Percentiles rank a stretch among this genome's conserved stretches.
phyloP scores from a whole-genome alignment of 2,888 invertebrate species.

The Cataglyphis rosenhaueri region DNA sequence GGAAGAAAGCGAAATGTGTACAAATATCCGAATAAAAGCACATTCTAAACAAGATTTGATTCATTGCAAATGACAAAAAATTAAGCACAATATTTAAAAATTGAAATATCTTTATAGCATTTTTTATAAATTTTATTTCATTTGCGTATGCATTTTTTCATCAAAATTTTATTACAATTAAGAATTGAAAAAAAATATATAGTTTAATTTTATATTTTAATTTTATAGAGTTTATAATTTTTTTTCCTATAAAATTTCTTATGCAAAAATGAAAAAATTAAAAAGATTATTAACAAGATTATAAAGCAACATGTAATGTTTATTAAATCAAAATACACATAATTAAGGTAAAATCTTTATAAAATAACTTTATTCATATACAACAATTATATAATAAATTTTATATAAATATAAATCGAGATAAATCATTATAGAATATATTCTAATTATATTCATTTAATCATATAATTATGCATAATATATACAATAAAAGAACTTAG shows the following conservation, averaged over 20 bases:
- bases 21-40: background rate
- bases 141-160: background rate
- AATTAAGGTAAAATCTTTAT: background rate
- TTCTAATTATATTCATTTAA: background rate
- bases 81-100: background rate
- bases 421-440: background rate
- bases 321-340: background rate
- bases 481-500: background rate
- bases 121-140: background rate
- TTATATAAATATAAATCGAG: slow-evolving; percentile 18
- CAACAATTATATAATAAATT: background rate
- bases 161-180: background rate
- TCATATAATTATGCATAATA: background rate
- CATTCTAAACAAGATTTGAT: no score
- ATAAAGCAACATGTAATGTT: background rate
- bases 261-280: background rate
- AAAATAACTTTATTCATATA: no score
- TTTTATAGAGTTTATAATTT: background rate
- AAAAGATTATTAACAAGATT: background rate
- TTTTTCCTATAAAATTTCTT: background rate
- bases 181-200: background rate
- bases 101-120: background rate
- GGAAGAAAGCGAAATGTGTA: background rate
- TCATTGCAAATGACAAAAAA: background rate
- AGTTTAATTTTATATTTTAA: background rate